A percentile compares a stretch with the other conserved stretches of the same genome.
Evolutionary conservation across 2,113 vertebrate genomes (phyloP).

Genomic region (Pachypanchax playfairii): DNA sequence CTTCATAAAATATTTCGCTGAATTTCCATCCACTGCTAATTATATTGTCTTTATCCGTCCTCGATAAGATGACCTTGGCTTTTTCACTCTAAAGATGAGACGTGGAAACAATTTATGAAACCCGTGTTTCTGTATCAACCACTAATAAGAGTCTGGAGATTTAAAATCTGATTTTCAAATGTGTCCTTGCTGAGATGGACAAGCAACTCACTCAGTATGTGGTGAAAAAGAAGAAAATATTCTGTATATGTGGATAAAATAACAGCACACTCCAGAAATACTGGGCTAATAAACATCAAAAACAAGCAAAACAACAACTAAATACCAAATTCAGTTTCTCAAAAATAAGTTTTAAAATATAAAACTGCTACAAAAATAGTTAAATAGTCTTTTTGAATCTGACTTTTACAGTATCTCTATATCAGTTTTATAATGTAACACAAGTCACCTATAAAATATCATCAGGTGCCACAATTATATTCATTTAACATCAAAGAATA

Average conservation of each 20-base stretch:
- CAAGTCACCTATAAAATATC: not conserved
- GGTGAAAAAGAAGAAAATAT: too few relatives aligned
- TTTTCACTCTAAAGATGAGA: not conserved
- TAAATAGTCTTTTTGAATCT: too few relatives aligned
- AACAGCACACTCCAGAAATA: too few relatives aligned
- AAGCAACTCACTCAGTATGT: not conserved
- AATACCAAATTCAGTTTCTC: too few relatives aligned
- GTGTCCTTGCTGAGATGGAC: not conserved
- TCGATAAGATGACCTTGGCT: not conserved
- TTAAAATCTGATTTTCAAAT: not conserved
- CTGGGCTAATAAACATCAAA: too few relatives aligned
- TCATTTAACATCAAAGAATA: too few relatives aligned
- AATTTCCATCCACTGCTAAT: constrained; percentile 27
- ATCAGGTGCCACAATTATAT: too few relatives aligned
- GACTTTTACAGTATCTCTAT: not conserved
- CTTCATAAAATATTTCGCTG: constrained; percentile 22
- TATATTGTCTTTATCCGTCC: constrained; percentile 3
- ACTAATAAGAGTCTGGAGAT: not conserved
- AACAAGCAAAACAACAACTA: too few relatives aligned
- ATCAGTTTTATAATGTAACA: not conserved
- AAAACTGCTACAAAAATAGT: not conserved
- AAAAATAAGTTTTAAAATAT: not conserved
- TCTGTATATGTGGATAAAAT: too few relatives aligned
- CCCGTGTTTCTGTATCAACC: constrained; percentile 4
- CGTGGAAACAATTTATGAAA: constrained; percentile 6